These are phyloP conservation scores for Amphibalanus amphitrite DNA, from an alignment of 1,140 invertebrate genomes.

Conservation along the genomic window DNA sequence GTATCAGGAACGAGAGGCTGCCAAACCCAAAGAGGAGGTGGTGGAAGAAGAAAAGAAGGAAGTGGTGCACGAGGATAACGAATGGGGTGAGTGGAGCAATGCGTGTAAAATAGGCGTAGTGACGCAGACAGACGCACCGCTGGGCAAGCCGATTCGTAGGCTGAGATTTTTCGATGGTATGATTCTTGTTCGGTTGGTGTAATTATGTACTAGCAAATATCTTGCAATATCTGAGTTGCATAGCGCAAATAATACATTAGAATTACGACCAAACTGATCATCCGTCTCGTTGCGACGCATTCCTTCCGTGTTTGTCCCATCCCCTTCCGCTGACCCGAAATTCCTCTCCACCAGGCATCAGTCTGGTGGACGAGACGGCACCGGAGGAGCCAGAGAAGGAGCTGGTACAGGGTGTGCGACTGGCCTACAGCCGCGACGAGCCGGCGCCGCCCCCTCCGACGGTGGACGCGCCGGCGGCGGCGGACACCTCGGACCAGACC, in stretches of 20 bases:
- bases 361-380: slow-evolving; percentile 37
- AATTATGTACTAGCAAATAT: too few relatives aligned
- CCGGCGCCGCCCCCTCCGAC: slow-evolving; percentile 21
- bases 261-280: too few relatives aligned
- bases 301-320: too few relatives aligned
- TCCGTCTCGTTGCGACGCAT: too few relatives aligned
- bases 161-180: too few relatives aligned
- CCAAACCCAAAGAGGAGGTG: slow-evolving; percentile 21
- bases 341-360: slow-evolving; percentile 36
- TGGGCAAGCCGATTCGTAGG: too few relatives aligned
- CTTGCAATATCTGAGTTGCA: too few relatives aligned
- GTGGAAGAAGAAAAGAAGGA: slow-evolving; percentile 33
- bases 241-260: too few relatives aligned
- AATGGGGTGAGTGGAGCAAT: slow-evolving; percentile 61
- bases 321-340: slow-evolving; percentile 8
- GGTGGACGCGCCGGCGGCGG: slow-evolving; percentile 30
- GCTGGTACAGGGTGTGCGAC: slow-evolving; percentile 40
- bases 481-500: slow-evolving; percentile 13
- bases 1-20: slow-evolving; percentile 27
- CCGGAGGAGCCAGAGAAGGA: slow-evolving; percentile 19
- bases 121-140: too few relatives aligned
- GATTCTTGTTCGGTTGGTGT: too few relatives aligned
- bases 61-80: slow-evolving; percentile 68
- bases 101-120: too few relatives aligned
- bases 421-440: slow-evolving; percentile 45